phyloP scores from a whole-genome alignment of 2,888 invertebrate genomes.

The Nebria salina region DNA sequence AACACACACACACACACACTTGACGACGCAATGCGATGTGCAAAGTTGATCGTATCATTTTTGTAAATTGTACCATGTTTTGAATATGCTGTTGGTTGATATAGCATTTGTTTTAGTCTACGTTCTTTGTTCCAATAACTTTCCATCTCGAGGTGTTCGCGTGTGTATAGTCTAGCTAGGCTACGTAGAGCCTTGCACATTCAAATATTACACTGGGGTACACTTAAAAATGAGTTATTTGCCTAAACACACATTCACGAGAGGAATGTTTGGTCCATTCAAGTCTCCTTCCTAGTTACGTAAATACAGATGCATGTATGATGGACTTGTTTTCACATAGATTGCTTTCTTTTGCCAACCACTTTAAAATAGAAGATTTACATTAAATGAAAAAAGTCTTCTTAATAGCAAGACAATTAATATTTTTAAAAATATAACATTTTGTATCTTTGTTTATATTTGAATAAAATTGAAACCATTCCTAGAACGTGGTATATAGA shows the following conservation, averaged over 20 bases:
- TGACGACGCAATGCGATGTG: neutral
- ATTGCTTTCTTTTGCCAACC: neutral
- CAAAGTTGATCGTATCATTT: conserved; percentile 37
- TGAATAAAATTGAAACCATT: no score
- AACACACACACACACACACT: conserved; percentile 6
- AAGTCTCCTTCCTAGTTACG: neutral
- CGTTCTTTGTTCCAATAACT: conserved; percentile 39
- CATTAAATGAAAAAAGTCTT: no score
- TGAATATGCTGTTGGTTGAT: conserved; percentile 29
- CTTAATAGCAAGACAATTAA: no score
- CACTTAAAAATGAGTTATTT: conserved; percentile 12
- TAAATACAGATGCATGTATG: neutral
- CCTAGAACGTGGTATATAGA: no score
- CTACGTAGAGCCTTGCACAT: neutral
- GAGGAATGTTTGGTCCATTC: neutral
- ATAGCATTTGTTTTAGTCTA: conserved; percentile 37
- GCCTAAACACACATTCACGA: neutral
- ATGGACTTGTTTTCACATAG: neutral
- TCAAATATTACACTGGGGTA: conserved; percentile 10
- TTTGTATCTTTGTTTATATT: no score
- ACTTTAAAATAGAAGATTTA: no score
- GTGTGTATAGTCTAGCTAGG: neutral
- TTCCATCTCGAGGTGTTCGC: conserved; percentile 4
- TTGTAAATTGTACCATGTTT: conserved; percentile 44
- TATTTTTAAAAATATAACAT: no score